These are phyloP conservation scores for Lerista edwardsae DNA, from an alignment of 2,797 vertebrate species.

Conservation along the genomic window DNA sequence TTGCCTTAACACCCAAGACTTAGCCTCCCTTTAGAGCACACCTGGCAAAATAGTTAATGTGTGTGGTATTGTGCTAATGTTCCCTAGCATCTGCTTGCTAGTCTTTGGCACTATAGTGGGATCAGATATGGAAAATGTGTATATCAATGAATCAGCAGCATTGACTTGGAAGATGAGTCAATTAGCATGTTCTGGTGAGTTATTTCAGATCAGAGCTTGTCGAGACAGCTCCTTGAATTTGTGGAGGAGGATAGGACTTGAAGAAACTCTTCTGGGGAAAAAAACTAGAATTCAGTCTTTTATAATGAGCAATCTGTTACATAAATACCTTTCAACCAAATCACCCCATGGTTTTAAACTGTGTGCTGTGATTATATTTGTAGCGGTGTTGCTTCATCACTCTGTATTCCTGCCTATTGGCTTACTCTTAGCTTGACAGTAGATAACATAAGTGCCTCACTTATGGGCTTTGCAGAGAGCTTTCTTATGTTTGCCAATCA, in stretches of 20 bases:
- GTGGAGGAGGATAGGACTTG: background rate
- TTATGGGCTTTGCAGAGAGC: background rate
- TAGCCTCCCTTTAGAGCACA: background rate
- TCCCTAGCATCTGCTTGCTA: background rate
- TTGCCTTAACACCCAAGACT: background rate
- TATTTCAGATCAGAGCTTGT: conserved; percentile 16
- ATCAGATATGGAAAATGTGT: background rate
- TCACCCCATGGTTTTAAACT: background rate
- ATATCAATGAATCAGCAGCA: background rate
- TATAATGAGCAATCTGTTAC: background rate
- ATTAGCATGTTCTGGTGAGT: background rate
- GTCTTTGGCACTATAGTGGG: background rate
- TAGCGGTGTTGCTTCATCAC: conserved; percentile 46
- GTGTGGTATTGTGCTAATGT: background rate
- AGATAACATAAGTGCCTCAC: background rate
- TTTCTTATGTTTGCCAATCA: background rate
- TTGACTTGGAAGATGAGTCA: conserved; percentile 6
- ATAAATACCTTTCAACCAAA: background rate
- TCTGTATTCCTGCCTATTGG: conserved; percentile 16
- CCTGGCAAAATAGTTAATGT: background rate
- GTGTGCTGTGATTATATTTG: conserved; percentile 26
- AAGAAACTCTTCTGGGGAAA: background rate
- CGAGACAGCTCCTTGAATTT: conserved; percentile 3
- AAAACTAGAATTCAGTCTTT: background rate
- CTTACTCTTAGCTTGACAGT: background rate